Base-by-base conservation (phyloP, 2,888 invertebrate species). In the Galeopsomyia nigrocyanea region DNA sequence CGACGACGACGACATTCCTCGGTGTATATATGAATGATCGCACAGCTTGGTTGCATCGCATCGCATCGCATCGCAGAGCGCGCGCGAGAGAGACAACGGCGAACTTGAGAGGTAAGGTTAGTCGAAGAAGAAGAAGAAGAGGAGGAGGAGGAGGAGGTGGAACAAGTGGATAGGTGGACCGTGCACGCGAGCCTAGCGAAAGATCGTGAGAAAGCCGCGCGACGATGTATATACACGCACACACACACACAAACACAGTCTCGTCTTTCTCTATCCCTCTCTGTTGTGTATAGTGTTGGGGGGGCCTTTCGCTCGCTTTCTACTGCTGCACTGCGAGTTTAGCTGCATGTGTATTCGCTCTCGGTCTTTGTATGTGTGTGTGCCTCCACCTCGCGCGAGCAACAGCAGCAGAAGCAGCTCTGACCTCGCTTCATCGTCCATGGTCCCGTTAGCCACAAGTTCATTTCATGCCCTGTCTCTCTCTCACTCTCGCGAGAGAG, bases 381-480 rank as follows among this genome's bases (percentile, higher is more conserved):
- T 26, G 31, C 21, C 49, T 14, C 22, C 58, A 50, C 22, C 47
- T 17, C 6, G 26, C 13, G 17, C 21, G 51, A 70, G 62, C 75
- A 39, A 7, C 39, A 10, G 1, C 39, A 10, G 39, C 39, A 26
- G 26, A 1, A 39, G 7, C 39, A 39, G 39, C 39, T 7, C 39
- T 77, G 78, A 77, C 78, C 79, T 75, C 75, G 61, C 76, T 76
- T 62, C 68, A 61, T 67, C 73, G 39, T 57, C 71, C 65, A 56
- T 57, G 74, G 55, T 79, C 76, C 77, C 79, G 79, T 79, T 79
- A 78, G 66, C 74, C 79, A 75, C 73, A 67, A 76, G 77, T 78
- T 77, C 76, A 68, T 76, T 79, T 78, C 76, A 68, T 76, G 70
- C 62, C 51, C 74, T 61, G 76, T 56, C 71, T 76, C 61, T 68